A percentile compares a stretch with the other conserved stretches of the same genome.
Evolutionary conservation across 1,140 invertebrate genomes (phyloP).

Genomic region (Lepeophtheirus salmonis): DNA sequence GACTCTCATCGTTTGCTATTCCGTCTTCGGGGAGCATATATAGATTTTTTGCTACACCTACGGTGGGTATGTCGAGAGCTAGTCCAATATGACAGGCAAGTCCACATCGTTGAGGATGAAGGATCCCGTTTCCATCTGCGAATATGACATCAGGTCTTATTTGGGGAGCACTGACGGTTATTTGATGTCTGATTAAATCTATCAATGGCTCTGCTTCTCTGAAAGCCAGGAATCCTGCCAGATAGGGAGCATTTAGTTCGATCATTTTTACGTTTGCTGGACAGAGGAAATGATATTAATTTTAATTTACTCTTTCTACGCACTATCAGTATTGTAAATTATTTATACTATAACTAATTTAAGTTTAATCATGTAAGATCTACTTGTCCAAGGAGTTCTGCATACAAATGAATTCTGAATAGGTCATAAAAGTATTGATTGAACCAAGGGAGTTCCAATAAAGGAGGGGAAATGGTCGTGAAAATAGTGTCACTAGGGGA

Average conservation of each 20-base stretch:
- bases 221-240: slow-evolving; percentile 32
- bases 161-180: slow-evolving; percentile 25
- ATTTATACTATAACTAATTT: too few relatives aligned
- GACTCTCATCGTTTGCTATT: slow-evolving; percentile 15
- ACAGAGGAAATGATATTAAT: too few relatives aligned
- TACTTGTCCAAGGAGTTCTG: too few relatives aligned
- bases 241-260: slow-evolving; percentile 23
- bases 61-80: slow-evolving; percentile 19
- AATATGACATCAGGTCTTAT: slow-evolving; percentile 29
- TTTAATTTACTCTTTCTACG: too few relatives aligned
- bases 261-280: slow-evolving; percentile 1
- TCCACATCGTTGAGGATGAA: slow-evolving; percentile 27
- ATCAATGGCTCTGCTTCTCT: slow-evolving; percentile 28
- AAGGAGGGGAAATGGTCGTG: too few relatives aligned
- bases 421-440: too few relatives aligned
- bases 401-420: too few relatives aligned
- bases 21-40: slow-evolving; percentile 20
- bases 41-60: slow-evolving; percentile 25
- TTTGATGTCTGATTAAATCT: slow-evolving; percentile 25
- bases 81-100: slow-evolving; percentile 24
- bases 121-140: slow-evolving; percentile 33
- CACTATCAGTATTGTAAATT: too few relatives aligned
- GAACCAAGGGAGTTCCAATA: too few relatives aligned
- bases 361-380: too few relatives aligned
- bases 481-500: too few relatives aligned